Percentiles rank a stretch among this genome's conserved stretches.
Evolutionary conservation across 1,140 invertebrate species (phyloP).

Genomic region (Cyclina sinensis): DNA sequence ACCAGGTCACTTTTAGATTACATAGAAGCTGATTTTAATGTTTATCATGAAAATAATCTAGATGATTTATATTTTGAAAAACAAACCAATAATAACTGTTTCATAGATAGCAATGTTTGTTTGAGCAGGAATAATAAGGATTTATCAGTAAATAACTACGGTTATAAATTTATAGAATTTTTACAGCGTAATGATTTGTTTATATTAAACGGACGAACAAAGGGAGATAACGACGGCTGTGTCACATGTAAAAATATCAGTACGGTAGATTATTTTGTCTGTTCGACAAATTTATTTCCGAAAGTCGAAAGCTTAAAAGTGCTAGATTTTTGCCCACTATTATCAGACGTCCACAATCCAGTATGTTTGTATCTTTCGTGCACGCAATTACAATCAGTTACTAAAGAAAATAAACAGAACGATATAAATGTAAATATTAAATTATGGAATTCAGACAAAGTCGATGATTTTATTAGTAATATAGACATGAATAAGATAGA

Average conservation of each 20-base stretch:
- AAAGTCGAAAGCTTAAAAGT: neutral
- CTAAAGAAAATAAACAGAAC: neutral
- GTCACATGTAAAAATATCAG: neutral
- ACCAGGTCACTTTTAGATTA: too few species aligned
- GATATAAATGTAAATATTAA: neutral
- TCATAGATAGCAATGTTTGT: too few species aligned
- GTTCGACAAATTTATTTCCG: neutral
- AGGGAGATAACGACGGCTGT: neutral
- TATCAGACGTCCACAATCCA: too few species aligned
- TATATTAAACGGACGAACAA: neutral
- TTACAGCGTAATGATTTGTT: neutral
- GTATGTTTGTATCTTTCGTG: neutral
- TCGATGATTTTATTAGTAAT: neutral
- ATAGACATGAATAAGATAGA: too few species aligned
- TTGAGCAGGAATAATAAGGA: too few species aligned
- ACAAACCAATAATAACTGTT: too few species aligned
- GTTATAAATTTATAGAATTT: too few species aligned
- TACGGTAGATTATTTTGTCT: conserved; percentile 11
- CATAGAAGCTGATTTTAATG: too few species aligned
- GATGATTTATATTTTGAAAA: too few species aligned
- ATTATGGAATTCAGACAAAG: too few species aligned
- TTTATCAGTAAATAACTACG: too few species aligned
- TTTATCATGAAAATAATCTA: too few species aligned
- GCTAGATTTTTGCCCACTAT: neutral
- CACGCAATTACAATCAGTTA: neutral